phyloP scores from a whole-genome alignment of 2,888 invertebrate species.

The Erannis defoliaria region DNA sequence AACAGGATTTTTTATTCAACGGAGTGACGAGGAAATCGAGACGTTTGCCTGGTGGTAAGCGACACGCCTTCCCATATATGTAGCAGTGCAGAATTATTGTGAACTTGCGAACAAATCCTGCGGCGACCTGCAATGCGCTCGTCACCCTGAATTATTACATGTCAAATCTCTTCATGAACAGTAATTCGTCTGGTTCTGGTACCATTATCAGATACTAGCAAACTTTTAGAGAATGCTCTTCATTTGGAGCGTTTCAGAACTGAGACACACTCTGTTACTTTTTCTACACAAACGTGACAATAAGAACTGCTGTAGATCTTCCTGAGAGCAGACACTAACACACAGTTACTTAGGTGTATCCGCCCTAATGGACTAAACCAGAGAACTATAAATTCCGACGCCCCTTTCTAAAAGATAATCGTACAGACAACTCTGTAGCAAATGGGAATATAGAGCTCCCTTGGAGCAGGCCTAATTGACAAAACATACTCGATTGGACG shows the following conservation, averaged over 20 bases:
- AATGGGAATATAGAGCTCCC: slow-evolving; percentile 78
- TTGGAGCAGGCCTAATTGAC: slow-evolving; percentile 74
- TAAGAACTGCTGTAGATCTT: slow-evolving; percentile 42
- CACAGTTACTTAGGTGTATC: slow-evolving; percentile 55
- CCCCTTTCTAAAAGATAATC: slow-evolving; percentile 80
- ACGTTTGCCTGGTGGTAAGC: no score
- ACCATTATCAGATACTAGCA: no score
- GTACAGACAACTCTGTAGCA: slow-evolving; percentile 71
- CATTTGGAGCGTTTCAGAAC: neutral
- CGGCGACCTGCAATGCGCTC: no score
- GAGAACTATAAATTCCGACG: slow-evolving; percentile 77
- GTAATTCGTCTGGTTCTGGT: no score
- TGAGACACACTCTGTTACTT: slow-evolving; percentile 28
- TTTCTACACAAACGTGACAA: slow-evolving; percentile 31
- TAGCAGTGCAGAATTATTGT: no score
- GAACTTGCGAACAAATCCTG: no score
- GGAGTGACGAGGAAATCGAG: no score
- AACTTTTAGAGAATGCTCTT: slow-evolving; percentile 4
- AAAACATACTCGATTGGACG: slow-evolving; percentile 70
- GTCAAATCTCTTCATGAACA: no score
- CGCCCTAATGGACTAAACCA: slow-evolving; percentile 74
- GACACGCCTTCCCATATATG: no score
- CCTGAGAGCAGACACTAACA: slow-evolving; percentile 51
- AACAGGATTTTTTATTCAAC: no score
- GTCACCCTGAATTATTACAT: no score